These are phyloP conservation scores for Indicator maculatus DNA, from an alignment of 2,113 vertebrate species.

Conservation along the genomic window DNA sequence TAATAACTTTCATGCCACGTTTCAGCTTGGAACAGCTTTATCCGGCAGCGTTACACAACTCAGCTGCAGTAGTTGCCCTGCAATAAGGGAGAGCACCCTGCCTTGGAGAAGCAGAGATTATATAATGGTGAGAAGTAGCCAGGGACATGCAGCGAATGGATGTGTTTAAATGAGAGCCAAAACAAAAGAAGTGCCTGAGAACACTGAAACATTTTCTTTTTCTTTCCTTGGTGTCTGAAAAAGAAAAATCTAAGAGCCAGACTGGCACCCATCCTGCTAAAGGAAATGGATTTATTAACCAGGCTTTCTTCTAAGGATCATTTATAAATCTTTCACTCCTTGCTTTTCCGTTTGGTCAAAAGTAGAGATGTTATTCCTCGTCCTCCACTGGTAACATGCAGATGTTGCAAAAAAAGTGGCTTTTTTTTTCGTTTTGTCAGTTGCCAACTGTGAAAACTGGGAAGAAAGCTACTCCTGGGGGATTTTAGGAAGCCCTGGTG, in stretches of 20 bases:
- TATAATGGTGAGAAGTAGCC: slow-evolving; percentile 49
- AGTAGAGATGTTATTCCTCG: slow-evolving; percentile 3
- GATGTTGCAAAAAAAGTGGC: not conserved
- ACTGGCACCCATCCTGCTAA: not conserved
- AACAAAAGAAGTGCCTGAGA: slow-evolving; percentile 19
- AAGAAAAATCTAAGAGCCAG: not conserved
- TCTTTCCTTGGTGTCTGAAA: not conserved
- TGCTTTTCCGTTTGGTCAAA: not conserved
- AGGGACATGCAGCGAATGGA: not conserved
- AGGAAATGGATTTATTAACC: slow-evolving; percentile 42
- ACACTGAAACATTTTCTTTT: slow-evolving; percentile 16
- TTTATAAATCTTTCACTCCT: not conserved
- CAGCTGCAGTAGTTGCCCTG: slow-evolving; percentile 31
- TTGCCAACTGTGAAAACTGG: not conserved
- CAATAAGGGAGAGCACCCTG: slow-evolving; percentile 45
- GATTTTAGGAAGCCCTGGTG: not conserved
- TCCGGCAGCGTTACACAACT: slow-evolving; percentile 39
- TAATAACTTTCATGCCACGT: slow-evolving; percentile 53
- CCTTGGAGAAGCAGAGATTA: slow-evolving; percentile 43
- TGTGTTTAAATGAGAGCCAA: slow-evolving; percentile 12
- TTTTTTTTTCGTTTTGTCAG: not conserved
- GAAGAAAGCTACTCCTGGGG: not conserved
- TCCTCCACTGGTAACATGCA: not conserved
- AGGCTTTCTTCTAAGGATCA: not conserved
- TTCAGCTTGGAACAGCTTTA: slow-evolving; percentile 41